Conservation (phyloP, 2,797 vertebrate genomes). For the Sus cebifrons region DNA sequence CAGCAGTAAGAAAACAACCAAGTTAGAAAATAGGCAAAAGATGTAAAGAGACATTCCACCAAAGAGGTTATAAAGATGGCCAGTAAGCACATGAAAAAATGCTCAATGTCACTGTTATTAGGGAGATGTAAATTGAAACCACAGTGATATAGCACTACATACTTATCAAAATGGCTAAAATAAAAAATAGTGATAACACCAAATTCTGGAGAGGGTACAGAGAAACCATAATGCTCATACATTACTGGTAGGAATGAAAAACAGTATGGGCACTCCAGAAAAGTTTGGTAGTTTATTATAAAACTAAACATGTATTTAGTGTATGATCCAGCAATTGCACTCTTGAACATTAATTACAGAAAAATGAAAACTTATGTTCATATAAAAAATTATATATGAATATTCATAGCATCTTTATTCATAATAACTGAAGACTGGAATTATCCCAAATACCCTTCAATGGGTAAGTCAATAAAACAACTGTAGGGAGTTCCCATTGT, state of each 20-base stretch:
- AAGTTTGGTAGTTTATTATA: not conserved
- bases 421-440: not conserved
- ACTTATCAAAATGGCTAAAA: not conserved
- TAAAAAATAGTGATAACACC: not conserved
- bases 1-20: not conserved
- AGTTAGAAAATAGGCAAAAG: not conserved
- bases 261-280: not conserved
- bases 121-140: not conserved
- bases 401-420: not conserved
- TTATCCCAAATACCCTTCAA: not conserved
- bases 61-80: not conserved
- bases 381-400: not conserved
- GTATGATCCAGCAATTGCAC: not conserved
- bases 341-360: not conserved
- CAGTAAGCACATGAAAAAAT: not conserved
- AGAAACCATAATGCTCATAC: not conserved
- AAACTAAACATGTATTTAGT: not conserved
- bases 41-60: not conserved
- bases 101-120: not conserved
- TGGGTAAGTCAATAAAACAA: not conserved
- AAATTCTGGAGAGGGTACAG: not conserved
- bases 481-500: not conserved
- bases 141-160: not conserved
- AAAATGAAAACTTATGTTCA: not conserved
- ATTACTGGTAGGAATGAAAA: not conserved